phyloP scores from a whole-genome alignment of 2,797 vertebrate genomes.

The Glossophaga mutica region DNA sequence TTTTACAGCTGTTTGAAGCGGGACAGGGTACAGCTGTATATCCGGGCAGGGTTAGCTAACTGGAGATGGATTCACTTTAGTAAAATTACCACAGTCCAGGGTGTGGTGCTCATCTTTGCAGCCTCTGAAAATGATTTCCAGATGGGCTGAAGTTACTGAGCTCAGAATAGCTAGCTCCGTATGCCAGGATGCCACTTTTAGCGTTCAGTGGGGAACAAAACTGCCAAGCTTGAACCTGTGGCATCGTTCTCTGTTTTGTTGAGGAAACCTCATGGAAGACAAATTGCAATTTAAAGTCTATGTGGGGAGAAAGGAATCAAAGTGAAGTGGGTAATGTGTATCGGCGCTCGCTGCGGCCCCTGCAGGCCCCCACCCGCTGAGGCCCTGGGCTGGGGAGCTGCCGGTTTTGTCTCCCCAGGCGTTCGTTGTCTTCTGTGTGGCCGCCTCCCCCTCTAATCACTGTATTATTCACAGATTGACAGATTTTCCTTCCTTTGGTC shows the following conservation, averaged over 20 bases:
- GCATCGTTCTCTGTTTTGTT: not conserved
- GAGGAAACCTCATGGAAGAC: not conserved
- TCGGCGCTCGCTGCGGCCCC: not conserved
- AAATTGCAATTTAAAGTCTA: not conserved
- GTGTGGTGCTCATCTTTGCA: not conserved
- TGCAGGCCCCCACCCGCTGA: not conserved
- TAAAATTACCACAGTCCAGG: not conserved
- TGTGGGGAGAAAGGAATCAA: not conserved
- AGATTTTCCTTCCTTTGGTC: not conserved
- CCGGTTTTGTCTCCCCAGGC: not conserved
- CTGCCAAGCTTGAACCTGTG: not conserved
- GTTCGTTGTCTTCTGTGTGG: not conserved
- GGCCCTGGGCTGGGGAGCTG: not conserved
- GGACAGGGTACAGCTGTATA: not conserved
- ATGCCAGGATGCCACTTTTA: not conserved
- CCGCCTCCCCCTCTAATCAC: not conserved
- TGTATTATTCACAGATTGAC: not conserved
- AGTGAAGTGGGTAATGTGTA: not conserved
- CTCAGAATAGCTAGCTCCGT: not conserved
- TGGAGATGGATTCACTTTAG: not conserved
- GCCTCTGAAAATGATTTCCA: conserved; percentile 27
- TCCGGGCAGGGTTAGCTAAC: not conserved
- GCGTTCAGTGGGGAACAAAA: conserved; percentile 16
- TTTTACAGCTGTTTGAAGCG: not conserved
- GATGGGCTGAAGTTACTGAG: conserved; percentile 25